Base-by-base conservation (phyloP, 2,113 vertebrate species). In the Sebastes schlegelii region DNA sequence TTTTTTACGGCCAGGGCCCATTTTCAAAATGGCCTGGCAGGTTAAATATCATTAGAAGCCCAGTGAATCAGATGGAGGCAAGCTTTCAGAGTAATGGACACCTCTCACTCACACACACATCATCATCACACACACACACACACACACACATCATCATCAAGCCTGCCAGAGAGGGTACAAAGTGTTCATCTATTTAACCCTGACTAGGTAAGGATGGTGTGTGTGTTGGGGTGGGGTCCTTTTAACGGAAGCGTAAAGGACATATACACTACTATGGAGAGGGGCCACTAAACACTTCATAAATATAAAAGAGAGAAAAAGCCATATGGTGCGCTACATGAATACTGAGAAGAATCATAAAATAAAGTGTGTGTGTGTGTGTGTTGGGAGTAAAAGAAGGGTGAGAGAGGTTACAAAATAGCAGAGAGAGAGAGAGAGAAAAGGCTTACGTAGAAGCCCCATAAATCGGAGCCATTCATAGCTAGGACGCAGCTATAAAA, bases 41-140 rank as follows among this genome's bases (percentile, higher is more conserved):
- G 77, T 88, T 85, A 82, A 86, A 82, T 75, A 89, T 84, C 72
- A 87, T 85, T 79, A 85, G 69, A 83, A 62, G 2, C 55, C 46
- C 51, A 66, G 79, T 83, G 87, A 74, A 80, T 89, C 76, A 83
- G 65, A 57, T 34, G 55, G 81, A n/a, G 34, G 70, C 68, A 88
- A 34, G 84, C 88, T 85, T 86, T 90, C 74, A 82, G 55, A 43
- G 61, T 88, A 85, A 92, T 89, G 77, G 81, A 51, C 71, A 76
- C 48, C 43, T 49, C 52, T 46, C 61, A 52, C 64, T 13, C 70
- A 21, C 66, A 65, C 48, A 55, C 46, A 60, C 58, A 26, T 26
- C 26, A 26, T 26, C 26, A 26, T 49, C 52, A 40, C 61, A 52
- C 64, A 17, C 70, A 21, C 66, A 65, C 48, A 55, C 46, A 60